phyloP scores from a whole-genome alignment of 1,140 invertebrate species.

The Trichonephila clavipes region DNA sequence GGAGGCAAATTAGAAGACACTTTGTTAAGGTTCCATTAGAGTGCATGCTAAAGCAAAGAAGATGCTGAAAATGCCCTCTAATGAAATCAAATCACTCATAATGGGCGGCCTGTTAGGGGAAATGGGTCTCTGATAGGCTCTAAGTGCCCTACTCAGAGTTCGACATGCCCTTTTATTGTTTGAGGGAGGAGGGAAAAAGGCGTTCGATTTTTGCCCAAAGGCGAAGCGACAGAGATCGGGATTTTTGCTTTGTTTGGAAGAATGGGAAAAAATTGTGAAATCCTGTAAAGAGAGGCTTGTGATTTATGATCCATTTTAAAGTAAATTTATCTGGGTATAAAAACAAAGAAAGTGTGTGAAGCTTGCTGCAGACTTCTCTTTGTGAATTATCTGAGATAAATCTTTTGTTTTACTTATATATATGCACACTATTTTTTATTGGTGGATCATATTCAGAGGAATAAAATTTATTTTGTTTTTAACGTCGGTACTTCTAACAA shows the following conservation, averaged over 20 bases:
- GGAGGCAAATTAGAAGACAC: conserved; percentile 23
- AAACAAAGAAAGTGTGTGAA: too few species aligned
- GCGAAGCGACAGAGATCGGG: neutral
- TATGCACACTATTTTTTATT: too few species aligned
- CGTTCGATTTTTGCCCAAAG: neutral
- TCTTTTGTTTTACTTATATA: too few species aligned
- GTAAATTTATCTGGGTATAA: too few species aligned
- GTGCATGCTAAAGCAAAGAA: neutral
- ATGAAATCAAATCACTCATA: conserved; percentile 68
- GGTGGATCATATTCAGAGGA: too few species aligned
- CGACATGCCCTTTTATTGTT: neutral
- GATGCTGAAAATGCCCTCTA: conserved; percentile 51
- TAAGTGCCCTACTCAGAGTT: conserved; percentile 43
- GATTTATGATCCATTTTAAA: too few species aligned
- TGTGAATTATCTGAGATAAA: too few species aligned
- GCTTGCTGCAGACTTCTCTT: too few species aligned
- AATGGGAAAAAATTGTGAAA: too few species aligned
- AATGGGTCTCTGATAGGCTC: conserved; percentile 56
- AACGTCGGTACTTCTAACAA: too few species aligned
- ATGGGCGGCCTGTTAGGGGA: conserved; percentile 65
- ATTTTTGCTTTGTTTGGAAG: neutral
- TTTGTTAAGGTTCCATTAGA: conserved; percentile 56
- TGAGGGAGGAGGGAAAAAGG: neutral
- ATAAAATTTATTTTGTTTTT: too few species aligned
- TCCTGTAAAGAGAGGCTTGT: too few species aligned